Evolutionary conservation across 92 coral and sea anemone species (phyloP).

Genomic region (Palythoa caribaeorum): DNA sequence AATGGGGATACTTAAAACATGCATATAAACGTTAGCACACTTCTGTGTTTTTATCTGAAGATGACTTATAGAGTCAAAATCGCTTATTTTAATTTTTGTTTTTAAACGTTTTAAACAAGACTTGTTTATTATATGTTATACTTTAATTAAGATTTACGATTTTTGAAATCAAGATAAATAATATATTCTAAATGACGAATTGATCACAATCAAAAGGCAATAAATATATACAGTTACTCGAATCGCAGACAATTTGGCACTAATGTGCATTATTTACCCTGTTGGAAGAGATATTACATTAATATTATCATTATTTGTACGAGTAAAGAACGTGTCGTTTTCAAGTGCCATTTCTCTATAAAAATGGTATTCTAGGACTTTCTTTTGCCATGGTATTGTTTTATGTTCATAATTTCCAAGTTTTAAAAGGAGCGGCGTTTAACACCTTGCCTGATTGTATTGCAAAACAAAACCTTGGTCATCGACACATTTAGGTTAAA

Average conservation of each 20-base stretch:
- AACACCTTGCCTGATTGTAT: conserved; percentile 46
- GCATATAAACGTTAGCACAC: no score
- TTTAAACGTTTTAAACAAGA: no score
- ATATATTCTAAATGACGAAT: not conserved
- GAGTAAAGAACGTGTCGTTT: not conserved
- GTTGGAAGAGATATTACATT: not conserved
- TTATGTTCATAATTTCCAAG: not conserved
- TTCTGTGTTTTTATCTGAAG: no score
- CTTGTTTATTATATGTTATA: no score
- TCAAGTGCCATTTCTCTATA: not conserved
- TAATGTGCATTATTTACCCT: not conserved
- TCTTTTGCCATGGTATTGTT: not conserved
- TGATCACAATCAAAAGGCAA: not conserved
- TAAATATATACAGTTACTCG: not conserved
- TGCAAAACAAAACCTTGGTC: conserved; percentile 3
- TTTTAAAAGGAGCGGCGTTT: conserved; percentile 7
- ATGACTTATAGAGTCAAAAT: no score
- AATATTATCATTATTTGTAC: not conserved
- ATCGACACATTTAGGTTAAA: conserved; percentile 19
- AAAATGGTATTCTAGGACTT: not conserved
- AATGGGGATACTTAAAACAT: no score
- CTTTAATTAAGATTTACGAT: not conserved
- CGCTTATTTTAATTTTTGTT: no score
- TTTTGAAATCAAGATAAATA: not conserved
- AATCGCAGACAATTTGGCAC: not conserved